Conservation (phyloP, 2,888 invertebrate genomes). For the Dimorphilus gyrociliatus region DNA sequence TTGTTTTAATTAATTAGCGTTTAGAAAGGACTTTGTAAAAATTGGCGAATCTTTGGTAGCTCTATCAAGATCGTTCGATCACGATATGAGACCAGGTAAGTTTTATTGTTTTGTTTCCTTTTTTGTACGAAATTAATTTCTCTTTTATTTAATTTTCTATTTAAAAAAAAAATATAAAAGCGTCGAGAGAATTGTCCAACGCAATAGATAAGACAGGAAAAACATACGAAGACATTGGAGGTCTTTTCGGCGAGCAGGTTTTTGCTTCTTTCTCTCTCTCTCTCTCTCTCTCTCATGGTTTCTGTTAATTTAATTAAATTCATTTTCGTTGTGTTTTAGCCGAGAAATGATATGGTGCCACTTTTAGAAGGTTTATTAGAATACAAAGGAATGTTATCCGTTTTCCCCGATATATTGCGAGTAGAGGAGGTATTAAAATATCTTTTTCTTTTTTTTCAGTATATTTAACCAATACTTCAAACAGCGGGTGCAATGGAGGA, state of each 20-base stretch:
- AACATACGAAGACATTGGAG: slow-evolving; percentile 72
- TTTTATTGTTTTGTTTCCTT: slow-evolving; percentile 8
- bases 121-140: slow-evolving; percentile 1
- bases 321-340: slow-evolving; percentile 14
- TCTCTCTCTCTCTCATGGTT: not conserved
- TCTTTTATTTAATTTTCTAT: slow-evolving; percentile 11
- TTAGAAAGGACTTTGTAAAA: slow-evolving; percentile 75
- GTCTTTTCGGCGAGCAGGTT: slow-evolving; percentile 67
- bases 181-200: slow-evolving; percentile 44
- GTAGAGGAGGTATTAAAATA: too few species aligned
- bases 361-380: slow-evolving; percentile 76
- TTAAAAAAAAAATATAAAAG: not conserved
- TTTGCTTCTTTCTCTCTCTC: not conserved
- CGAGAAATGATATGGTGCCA: slow-evolving; percentile 49
- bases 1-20: slow-evolving; percentile 43
- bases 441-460: too few species aligned
- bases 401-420: slow-evolving; percentile 70
- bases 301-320: not conserved
- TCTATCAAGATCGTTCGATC: slow-evolving; percentile 63
- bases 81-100: slow-evolving; percentile 47
- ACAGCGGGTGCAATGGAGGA: too few species aligned
- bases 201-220: slow-evolving; percentile 72
- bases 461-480: too few species aligned
- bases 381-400: slow-evolving; percentile 76
- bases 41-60: slow-evolving; percentile 70